Conservation (phyloP, 1,140 invertebrate genomes). For the Magallana angulata region DNA sequence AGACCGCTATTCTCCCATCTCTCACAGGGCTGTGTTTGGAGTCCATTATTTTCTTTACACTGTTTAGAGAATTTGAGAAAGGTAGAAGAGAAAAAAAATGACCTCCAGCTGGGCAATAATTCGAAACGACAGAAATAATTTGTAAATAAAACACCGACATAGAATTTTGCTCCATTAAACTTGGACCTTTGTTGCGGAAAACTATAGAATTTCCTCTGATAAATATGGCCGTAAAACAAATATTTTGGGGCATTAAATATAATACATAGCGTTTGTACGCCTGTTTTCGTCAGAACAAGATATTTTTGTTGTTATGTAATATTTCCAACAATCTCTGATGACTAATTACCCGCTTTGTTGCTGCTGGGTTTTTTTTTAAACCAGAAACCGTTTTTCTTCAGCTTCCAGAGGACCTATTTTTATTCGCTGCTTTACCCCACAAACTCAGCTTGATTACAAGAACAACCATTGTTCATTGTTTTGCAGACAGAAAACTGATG, state of each 20-base stretch:
- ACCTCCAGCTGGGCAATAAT: background rate
- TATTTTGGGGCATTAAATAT: background rate
- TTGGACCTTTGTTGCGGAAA: background rate
- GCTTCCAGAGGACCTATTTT: no score
- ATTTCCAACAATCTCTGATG: no score
- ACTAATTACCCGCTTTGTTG: no score
- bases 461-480: no score
- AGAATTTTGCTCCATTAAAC: conserved; percentile 11
- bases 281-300: no score
- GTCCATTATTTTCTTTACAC: background rate
- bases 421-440: no score
- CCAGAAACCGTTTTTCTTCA: no score
- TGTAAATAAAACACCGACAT: background rate
- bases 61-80: background rate
- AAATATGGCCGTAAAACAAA: background rate
- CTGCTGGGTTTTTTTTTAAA: no score
- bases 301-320: no score
- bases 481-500: no score
- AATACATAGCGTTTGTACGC: no score
- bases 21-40: background rate
- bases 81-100: background rate
- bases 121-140: background rate
- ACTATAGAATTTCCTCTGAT: background rate
- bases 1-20: background rate
- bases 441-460: no score